Evolutionary conservation across 2,797 vertebrate species (phyloP), one percentile per base, ranked within the genome.

Genomic region (Xyrichtys novacula): DNA sequence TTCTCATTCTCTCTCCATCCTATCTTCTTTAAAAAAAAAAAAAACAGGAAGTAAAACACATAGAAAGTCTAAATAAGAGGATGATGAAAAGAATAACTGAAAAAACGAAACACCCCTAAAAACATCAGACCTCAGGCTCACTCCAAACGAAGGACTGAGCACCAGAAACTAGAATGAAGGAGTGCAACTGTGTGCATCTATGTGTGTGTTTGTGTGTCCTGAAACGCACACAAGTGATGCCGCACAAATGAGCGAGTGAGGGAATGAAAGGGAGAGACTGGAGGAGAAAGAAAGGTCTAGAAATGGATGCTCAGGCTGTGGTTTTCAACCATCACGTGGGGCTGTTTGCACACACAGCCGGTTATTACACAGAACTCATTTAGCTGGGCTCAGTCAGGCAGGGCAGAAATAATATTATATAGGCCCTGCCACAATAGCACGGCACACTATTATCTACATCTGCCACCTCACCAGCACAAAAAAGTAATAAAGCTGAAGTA

Each of bases 321-420:
- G 77, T 88, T 85, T 44, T 70, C 74, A 73, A 72, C 67, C 70
- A 65, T 88, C 81, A 77, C 53, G 55, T 56, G 42, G 77, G 76
- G 85, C 87, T 89, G 90, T 90, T 91, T 92, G 86, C 88, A 89
- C 84, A 90, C 86, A 89, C 76, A 86, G 84, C 54, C 71, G 66
- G 87, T 91, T 90, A 92, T 92, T 91, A 91, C 85, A 86, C 68
- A 76, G 86, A 93, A 88, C 85, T 92, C 86, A 89, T 92, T 92
- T 91, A 90, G 88, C 84, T 85, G 72, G 77, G 89, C 91, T 93
- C 91, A 92, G 86, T 88, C 88, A 92, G 90, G 91, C 92, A 93
- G 87, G 88, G 85, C 84, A 87, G 83, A 71, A 90, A 88, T 88
- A 89, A 85, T 89, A 87, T 85, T 74, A 81, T 68, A 84, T 77